These are phyloP conservation scores for Sinohyriopsis cumingii DNA, from an alignment of 2,888 invertebrate species.

Conservation along the genomic window DNA sequence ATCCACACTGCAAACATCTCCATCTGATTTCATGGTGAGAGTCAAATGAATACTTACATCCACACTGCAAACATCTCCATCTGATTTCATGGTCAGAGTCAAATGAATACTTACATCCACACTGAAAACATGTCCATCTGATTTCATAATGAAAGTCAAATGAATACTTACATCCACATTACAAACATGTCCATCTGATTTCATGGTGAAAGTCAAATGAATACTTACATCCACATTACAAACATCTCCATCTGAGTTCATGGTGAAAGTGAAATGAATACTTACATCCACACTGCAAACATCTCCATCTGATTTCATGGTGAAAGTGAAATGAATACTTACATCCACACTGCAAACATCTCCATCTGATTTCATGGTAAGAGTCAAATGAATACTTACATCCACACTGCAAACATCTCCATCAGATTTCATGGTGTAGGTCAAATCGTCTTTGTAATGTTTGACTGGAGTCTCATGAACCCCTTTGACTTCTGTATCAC, in stretches of 20 bases:
- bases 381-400: constrained; percentile 22
- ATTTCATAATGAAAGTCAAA: constrained; percentile 17
- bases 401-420: constrained; percentile 27
- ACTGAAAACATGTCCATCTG: constrained; percentile 19
- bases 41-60: constrained; percentile 22
- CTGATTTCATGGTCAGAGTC: constrained; percentile 32
- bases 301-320: constrained; percentile 22
- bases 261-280: background rate
- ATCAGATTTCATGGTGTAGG: constrained; percentile 33
- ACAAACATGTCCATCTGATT: constrained; percentile 20
- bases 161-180: constrained; percentile 28
- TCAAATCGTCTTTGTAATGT: constrained; percentile 61
- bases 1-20: constrained; percentile 29
- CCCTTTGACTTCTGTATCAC: constrained; percentile 40
- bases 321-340: too few species aligned
- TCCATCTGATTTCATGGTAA: too few species aligned
- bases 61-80: constrained; percentile 24
- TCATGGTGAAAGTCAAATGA: constrained; percentile 30
- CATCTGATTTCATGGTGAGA: constrained; percentile 21
- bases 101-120: constrained; percentile 31
- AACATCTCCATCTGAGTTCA: too few species aligned
- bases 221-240: too few species aligned
- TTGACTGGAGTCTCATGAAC: constrained; percentile 59
- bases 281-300: constrained; percentile 38
- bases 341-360: too few species aligned